Evolutionary conservation across 30 jellyfish, hydroid and myxozoan species (phyloP), one percentile per base, ranked within the genome.

Genomic region (Cassiopea andromeda): DNA sequence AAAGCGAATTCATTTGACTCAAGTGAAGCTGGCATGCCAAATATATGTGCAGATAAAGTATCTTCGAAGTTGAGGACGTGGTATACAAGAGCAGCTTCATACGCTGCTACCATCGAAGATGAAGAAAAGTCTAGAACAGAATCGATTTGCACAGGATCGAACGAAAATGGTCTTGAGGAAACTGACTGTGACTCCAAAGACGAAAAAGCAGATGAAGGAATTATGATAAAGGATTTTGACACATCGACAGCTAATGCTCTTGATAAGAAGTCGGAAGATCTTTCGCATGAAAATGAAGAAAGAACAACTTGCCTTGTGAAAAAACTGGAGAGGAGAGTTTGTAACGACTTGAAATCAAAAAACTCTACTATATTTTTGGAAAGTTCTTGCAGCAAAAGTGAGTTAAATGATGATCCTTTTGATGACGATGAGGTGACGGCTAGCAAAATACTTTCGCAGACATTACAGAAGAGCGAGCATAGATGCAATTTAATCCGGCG

Each of bases 1-100:
- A 87, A 87, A 48, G 85, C 94, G 44, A 43, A 87, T 54, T 87
- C 94, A 44, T 87, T 87, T 59, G 94, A 87, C 43, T 87, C 94
- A 5, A 19, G 71, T 50, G 89, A 70, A 70, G 17, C 90, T 13
- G 74, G 50, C 27, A 64, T 86, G 46, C 60, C 71, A 43, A 77
- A 43, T 57, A 87, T 87, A 46, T 87, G 85, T 27, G 94, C 57
- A 0, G 78, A 78, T 69, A 60, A 78, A 15, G 94, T 87, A 57
- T 77, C 94, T 1, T 77, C 94, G 50, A 87, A 87, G 50, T 73
- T 87, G 12, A 81, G 76, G 50, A 87, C 82, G 13, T 87, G 94
- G 94, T 75, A 87, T 60, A 69, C 90, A 18, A 67, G 85, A 66
- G 94, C 94, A 48, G 82, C 90, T 73, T 87, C 94, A 17, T 18